phyloP scores from a whole-genome alignment of 2,113 vertebrate genomes.

The Forbesichthys agassizii region DNA sequence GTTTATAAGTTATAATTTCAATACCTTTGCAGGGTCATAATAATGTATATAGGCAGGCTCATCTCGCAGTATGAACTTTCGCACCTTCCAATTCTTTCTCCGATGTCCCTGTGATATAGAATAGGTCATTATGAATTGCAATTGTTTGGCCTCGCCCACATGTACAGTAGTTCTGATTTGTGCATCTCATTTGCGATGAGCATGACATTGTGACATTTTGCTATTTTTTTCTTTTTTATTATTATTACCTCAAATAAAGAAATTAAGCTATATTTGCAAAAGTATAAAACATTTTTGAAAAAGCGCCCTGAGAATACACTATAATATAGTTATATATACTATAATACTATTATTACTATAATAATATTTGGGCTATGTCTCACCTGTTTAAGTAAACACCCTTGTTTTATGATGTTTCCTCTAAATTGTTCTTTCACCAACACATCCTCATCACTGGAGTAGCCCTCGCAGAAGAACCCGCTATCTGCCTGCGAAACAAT shows the following conservation, averaged over 20 bases:
- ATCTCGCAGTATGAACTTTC: slow-evolving; percentile 92
- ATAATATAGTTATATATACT: background rate
- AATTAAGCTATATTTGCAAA: too few relatives aligned
- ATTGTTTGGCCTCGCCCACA: background rate
- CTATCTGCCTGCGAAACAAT: slow-evolving; percentile 80
- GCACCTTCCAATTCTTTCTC: slow-evolving; percentile 98
- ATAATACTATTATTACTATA: background rate
- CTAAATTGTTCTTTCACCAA: slow-evolving; percentile 93
- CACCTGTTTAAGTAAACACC: slow-evolving; percentile 96
- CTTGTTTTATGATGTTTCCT: slow-evolving; percentile 93
- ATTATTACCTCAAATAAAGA: too few relatives aligned
- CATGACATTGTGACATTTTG: too few relatives aligned
- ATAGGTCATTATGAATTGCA: background rate
- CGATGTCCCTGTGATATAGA: slow-evolving; percentile 83
- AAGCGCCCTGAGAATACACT: too few relatives aligned
- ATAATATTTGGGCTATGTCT: slow-evolving; percentile 20
- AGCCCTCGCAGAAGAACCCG: slow-evolving; percentile 93
- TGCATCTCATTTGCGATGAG: too few relatives aligned
- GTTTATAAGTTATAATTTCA: background rate
- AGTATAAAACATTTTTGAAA: too few relatives aligned
- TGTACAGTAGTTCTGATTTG: too few relatives aligned
- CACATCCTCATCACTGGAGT: slow-evolving; percentile 93
- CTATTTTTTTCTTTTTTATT: too few relatives aligned
- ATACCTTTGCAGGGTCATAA: slow-evolving; percentile 91
- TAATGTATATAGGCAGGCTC: slow-evolving; percentile 97